A percentile compares a stretch with the other conserved stretches of the same genome.
These are phyloP conservation scores for Daktulosphaira vitifoliae DNA, from an alignment of 1,140 invertebrate genomes.

Conservation along the genomic window DNA sequence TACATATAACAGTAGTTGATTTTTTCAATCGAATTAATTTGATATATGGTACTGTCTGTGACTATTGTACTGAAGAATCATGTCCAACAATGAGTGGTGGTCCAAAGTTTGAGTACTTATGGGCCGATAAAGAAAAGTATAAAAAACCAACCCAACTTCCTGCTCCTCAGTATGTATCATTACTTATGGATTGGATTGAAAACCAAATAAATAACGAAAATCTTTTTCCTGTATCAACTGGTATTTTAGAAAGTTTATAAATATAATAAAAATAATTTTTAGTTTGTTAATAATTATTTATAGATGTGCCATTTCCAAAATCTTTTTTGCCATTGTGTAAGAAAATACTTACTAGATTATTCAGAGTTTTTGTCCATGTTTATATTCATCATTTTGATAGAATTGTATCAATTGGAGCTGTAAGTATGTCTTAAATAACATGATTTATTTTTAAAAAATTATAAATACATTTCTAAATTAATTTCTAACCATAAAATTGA, in stretches of 20 bases:
- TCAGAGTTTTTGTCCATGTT: constrained; percentile 91
- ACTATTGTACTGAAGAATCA: constrained; percentile 73
- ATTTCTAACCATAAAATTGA: constrained; percentile 9
- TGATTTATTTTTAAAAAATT: background rate
- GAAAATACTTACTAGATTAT: constrained; percentile 85
- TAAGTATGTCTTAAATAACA: constrained; percentile 48
- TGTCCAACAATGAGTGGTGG: constrained; percentile 92
- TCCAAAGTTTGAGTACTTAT: constrained; percentile 80
- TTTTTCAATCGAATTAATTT: constrained; percentile 95
- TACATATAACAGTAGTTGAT: constrained; percentile 73
- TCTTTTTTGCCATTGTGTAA: constrained; percentile 70
- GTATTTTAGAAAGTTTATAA: constrained; percentile 27
- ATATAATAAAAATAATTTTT: constrained; percentile 25
- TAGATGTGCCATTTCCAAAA: constrained; percentile 81
- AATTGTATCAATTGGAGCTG: constrained; percentile 76
- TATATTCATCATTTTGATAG: constrained; percentile 95
- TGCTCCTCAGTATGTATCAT: constrained; percentile 75
- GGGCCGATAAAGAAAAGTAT: constrained; percentile 79
- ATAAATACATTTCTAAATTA: too few species aligned
- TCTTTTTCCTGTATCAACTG: constrained; percentile 67
- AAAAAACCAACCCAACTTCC: constrained; percentile 84
- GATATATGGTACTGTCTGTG: constrained; percentile 82
- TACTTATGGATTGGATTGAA: constrained; percentile 93
- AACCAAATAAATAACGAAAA: constrained; percentile 84
- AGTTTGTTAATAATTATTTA: constrained; percentile 19